A percentile compares a stretch with the other conserved stretches of the same genome.
Evolutionary conservation across 2,113 vertebrate genomes (phyloP).

Genomic region (Neolamprologus sp.): DNA sequence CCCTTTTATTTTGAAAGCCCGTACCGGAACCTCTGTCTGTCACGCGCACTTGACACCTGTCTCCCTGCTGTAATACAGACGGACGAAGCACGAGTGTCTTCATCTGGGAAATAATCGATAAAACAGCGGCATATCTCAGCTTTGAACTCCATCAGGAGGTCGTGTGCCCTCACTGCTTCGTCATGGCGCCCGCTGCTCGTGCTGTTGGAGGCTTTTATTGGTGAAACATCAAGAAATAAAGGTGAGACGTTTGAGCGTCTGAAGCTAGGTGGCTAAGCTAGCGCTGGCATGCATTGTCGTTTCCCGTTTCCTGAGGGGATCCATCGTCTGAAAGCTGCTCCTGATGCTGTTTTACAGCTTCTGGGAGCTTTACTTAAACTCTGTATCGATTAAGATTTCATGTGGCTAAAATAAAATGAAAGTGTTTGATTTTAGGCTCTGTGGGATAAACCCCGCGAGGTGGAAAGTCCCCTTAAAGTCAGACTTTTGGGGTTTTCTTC

Average conservation of each 20-base stretch:
- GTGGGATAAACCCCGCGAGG: not conserved
- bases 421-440: not conserved
- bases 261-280: slow-evolving; percentile 39
- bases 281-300: slow-evolving; percentile 17
- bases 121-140: not conserved
- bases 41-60: not conserved
- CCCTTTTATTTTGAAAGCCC: not conserved
- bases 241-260: slow-evolving; percentile 28
- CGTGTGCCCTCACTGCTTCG: fast-evolving
- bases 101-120: not conserved
- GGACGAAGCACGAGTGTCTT: not conserved
- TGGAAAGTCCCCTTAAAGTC: not conserved
- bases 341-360: fast-evolving
- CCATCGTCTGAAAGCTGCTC: not conserved
- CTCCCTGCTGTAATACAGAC: not conserved
- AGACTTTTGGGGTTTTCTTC: not conserved
- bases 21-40: not conserved
- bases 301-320: slow-evolving; percentile 49
- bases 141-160: fast-evolving
- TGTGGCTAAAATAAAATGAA: not conserved
- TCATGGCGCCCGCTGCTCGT: not conserved
- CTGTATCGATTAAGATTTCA: not conserved
- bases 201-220: not conserved
- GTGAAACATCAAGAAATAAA: not conserved
- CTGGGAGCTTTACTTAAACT: not conserved